A percentile compares a stretch with the other conserved stretches of the same genome.
phyloP scores from a whole-genome alignment of 2,113 vertebrate genomes.

The Oreotrochilus melanogaster region DNA sequence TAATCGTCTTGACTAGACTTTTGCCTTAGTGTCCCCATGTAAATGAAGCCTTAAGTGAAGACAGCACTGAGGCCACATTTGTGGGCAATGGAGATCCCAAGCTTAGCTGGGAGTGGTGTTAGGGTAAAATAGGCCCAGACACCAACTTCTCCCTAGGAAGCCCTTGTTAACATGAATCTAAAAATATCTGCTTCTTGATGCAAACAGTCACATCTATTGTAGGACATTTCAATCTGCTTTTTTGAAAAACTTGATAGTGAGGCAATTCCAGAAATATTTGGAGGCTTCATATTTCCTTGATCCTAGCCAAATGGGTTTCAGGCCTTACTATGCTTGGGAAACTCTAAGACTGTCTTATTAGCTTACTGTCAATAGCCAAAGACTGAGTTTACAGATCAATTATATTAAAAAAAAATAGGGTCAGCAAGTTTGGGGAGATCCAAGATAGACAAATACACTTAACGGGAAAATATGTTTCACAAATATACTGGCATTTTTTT shows the following conservation, averaged over 20 bases:
- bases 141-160: not conserved
- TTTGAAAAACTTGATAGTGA: conserved; percentile 55
- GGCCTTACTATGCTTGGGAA: conserved; percentile 53
- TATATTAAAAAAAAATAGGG: not conserved
- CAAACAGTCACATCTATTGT: conserved; percentile 45
- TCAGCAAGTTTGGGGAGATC: not conserved
- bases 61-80: not conserved
- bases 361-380: conserved; percentile 7
- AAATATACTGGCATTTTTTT: not conserved
- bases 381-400: not conserved
- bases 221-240: conserved; percentile 52
- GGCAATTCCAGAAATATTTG: conserved; percentile 71
- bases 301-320: conserved; percentile 66
- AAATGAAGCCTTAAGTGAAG: not conserved
- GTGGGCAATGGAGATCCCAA: not conserved
- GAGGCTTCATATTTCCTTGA: conserved; percentile 68
- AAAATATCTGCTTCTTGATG: conserved; percentile 50
- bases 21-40: not conserved
- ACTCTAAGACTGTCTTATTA: conserved; percentile 39
- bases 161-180: not conserved
- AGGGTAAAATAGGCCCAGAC: not conserved
- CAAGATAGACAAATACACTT: not conserved
- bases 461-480: not conserved
- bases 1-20: conserved; percentile 15
- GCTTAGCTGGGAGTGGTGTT: not conserved